Evolutionary conservation across 2,113 vertebrate genomes (phyloP), one percentile per base, ranked within the genome.

Genomic region (Grammomys dolichurus): DNA sequence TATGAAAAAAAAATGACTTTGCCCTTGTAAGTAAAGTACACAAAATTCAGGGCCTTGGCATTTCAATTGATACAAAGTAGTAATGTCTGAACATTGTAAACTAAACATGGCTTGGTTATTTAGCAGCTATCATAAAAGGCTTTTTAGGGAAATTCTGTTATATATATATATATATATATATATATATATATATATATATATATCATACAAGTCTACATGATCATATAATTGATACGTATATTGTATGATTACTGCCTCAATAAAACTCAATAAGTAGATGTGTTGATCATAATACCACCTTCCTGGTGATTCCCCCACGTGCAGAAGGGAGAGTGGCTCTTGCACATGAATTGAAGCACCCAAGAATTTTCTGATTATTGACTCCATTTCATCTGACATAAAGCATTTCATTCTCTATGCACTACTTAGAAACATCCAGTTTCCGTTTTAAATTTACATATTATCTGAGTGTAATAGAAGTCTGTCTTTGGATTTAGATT

Each of bases 1-100:
- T 87, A 70, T 67, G 40, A 97, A 87, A 10, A 73, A 93, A 81
- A 31, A 67, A 67, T 58, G 70, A 58, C 36, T 91, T 90, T 48
- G 5, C 14, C 70, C 6, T 81, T 73, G 26, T 90, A 81, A 63
- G 2, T 82, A 85, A 94, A 26, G 26, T 3, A 93, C 69, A 73
- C 36, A 22, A 91, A 80, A 93, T 33, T 24, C 6, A 85, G 36
- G 16, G 1, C 33, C 54, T 92, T 51, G 17, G 7, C 43, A 89
- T 90, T 97, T 90, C 48, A 88, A 22, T 1, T 94, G 43, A 14
- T 78, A 2, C 3, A 86, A 95, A 94, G 0, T 40, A 20, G 48
- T 26, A 94, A 94, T 63, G 69, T 43, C 26, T 89, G 63, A 26
- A 46, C 22, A 56, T 93, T 0, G 48, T 58, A 92, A 94, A 94